A percentile compares a stretch with the other conserved stretches of the same genome.
Conservation (phyloP, 2,888 invertebrate genomes). For the Thysanoteuthis rhombus region DNA sequence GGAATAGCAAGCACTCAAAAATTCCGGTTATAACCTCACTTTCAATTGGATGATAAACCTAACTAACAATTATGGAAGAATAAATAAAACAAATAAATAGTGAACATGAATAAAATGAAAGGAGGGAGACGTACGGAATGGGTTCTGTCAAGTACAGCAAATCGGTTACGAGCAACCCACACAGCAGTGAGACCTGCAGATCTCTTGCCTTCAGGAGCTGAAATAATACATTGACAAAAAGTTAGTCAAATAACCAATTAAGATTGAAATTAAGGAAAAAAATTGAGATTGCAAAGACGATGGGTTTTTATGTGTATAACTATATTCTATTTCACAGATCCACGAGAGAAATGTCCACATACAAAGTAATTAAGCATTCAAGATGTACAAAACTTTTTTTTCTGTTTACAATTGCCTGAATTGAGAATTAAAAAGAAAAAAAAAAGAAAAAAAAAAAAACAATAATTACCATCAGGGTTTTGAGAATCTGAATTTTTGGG, state of each 20-base stretch:
- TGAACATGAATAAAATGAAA: background rate
- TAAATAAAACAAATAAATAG: background rate
- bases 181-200: slow-evolving; percentile 91
- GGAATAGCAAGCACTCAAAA: background rate
- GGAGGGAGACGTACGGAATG: slow-evolving; percentile 77
- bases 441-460: background rate
- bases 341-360: background rate
- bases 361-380: background rate
- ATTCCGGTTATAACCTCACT: background rate
- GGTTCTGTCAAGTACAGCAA: slow-evolving; percentile 93
- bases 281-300: too few relatives aligned
- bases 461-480: slow-evolving; percentile 68
- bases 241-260: too few relatives aligned
- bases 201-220: slow-evolving; percentile 79
- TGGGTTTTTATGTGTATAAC: background rate
- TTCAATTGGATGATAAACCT: background rate
- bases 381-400: background rate
- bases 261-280: too few relatives aligned
- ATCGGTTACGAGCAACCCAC: slow-evolving; percentile 96
- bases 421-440: background rate
- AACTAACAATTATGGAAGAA: background rate
- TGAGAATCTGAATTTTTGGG: slow-evolving; percentile 75
- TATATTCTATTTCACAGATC: background rate
- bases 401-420: background rate
- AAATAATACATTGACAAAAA: slow-evolving; percentile 36